Percentiles rank a stretch among this genome's conserved stretches.
phyloP scores from a whole-genome alignment of 2,113 vertebrate genomes.

The Gavia stellata region DNA sequence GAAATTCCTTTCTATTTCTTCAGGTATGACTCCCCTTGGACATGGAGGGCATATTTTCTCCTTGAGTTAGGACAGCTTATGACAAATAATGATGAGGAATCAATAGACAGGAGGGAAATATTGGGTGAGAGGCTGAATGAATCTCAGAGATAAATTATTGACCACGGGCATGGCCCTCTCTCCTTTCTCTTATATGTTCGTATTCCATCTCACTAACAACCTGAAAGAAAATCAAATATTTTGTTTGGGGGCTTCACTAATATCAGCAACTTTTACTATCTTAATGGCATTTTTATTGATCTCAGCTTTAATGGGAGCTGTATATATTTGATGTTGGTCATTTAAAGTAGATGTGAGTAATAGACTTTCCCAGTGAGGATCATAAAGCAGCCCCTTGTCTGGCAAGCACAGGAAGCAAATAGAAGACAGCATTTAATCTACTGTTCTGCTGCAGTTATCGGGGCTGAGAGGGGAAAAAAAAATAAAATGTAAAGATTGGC shows the following conservation, averaged over 20 bases:
- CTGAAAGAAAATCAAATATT: slow-evolving; percentile 96
- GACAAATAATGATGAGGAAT: slow-evolving; percentile 87
- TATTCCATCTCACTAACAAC: slow-evolving; percentile 86
- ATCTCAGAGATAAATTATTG: slow-evolving; percentile 88
- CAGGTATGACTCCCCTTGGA: slow-evolving; percentile 81
- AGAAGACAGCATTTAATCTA: slow-evolving; percentile 86
- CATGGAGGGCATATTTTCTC: slow-evolving; percentile 79
- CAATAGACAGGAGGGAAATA: slow-evolving; percentile 81
- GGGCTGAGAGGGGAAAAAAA: slow-evolving; percentile 66
- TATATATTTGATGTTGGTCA: slow-evolving; percentile 97
- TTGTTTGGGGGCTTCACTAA: slow-evolving; percentile 96
- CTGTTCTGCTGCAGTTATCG: slow-evolving; percentile 82
- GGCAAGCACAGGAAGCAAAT: slow-evolving; percentile 79
- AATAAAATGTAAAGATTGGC: slow-evolving; percentile 75
- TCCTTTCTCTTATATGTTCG: slow-evolving; percentile 79
- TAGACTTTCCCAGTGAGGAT: slow-evolving; percentile 90
- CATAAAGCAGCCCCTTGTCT: slow-evolving; percentile 89
- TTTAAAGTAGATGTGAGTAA: slow-evolving; percentile 98
- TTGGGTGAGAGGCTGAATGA: slow-evolving; percentile 82
- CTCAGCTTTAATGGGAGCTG: slow-evolving; percentile 90
- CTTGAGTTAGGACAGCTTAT: slow-evolving; percentile 81
- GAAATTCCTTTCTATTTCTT: slow-evolving; percentile 86
- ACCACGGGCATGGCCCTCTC: slow-evolving; percentile 76
- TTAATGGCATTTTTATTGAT: slow-evolving; percentile 99
- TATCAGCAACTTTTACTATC: slow-evolving; percentile 95